Evolutionary conservation across 2,888 invertebrate species (phyloP).

Genomic region (Sarcophaga rosellei): DNA sequence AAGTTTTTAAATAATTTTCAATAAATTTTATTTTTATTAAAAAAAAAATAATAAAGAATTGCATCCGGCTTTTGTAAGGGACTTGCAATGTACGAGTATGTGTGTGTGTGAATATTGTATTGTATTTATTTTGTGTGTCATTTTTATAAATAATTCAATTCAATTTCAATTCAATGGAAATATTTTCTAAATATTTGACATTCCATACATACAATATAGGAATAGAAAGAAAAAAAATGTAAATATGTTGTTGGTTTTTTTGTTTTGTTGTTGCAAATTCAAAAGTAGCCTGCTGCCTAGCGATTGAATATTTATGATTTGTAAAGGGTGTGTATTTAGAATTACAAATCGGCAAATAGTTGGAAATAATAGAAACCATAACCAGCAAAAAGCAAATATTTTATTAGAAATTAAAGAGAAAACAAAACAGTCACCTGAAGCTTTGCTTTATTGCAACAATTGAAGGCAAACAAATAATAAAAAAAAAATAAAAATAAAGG

Average conservation of each 20-base stretch:
- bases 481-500: not conserved
- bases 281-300: not conserved
- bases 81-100: too few relatives aligned
- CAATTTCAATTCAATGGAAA: constrained; percentile 22
- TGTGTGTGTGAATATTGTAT: not conserved
- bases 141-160: not conserved
- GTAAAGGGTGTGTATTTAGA: constrained; percentile 54
- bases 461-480: not conserved
- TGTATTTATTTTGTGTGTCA: not conserved
- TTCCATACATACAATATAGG: constrained; percentile 37
- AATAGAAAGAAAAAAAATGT: not conserved
- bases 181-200: constrained; percentile 53
- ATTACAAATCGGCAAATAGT: constrained; percentile 26
- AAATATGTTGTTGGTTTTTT: not conserved
- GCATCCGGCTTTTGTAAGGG: not conserved
- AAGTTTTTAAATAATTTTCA: too few relatives aligned
- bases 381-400: not conserved
- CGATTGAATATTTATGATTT: constrained; percentile 61
- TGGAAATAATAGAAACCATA: not conserved
- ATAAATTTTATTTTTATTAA: not conserved
- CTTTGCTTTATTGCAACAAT: not conserved
- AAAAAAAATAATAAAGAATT: not conserved
- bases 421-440: not conserved
- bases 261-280: constrained; percentile 35
- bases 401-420: not conserved